Conservation (phyloP, 1,140 invertebrate genomes). For the Microvelia longipes region DNA sequence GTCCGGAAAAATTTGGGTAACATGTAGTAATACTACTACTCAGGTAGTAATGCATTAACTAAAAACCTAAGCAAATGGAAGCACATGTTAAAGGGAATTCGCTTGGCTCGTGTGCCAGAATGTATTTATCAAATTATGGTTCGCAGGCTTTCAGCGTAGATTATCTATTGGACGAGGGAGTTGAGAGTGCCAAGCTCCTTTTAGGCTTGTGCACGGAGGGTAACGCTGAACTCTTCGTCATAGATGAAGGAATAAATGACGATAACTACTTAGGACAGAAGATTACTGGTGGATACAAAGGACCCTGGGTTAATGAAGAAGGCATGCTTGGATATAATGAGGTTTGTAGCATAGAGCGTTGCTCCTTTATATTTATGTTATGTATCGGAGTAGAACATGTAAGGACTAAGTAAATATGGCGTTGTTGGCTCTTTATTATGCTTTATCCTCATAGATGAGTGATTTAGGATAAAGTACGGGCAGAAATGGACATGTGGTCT, state of each 20-base stretch:
- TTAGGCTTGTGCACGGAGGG: conserved; percentile 36
- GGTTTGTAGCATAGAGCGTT: no score
- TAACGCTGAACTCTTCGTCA: conserved; percentile 31
- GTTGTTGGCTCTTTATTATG: no score
- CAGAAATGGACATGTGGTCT: no score
- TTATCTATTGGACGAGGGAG: conserved; percentile 32
- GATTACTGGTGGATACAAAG: not conserved
- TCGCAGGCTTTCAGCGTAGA: conserved; percentile 14
- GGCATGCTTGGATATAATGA: not conserved
- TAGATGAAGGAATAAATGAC: conserved; percentile 21
- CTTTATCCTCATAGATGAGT: no score
- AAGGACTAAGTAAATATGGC: no score
- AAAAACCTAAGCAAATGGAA: not conserved
- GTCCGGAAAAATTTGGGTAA: no score
- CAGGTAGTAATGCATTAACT: not conserved
- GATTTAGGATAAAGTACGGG: no score
- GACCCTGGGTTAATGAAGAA: not conserved
- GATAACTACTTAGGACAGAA: not conserved
- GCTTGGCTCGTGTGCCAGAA: no score
- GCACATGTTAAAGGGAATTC: no score
- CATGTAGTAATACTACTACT: not conserved
- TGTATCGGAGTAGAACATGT: no score
- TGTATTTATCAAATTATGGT: not conserved
- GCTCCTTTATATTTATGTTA: no score
- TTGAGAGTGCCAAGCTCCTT: conserved; percentile 31